Base-by-base conservation (phyloP, 2,113 vertebrate species). In the Oxygymnocypris stewartii region DNA sequence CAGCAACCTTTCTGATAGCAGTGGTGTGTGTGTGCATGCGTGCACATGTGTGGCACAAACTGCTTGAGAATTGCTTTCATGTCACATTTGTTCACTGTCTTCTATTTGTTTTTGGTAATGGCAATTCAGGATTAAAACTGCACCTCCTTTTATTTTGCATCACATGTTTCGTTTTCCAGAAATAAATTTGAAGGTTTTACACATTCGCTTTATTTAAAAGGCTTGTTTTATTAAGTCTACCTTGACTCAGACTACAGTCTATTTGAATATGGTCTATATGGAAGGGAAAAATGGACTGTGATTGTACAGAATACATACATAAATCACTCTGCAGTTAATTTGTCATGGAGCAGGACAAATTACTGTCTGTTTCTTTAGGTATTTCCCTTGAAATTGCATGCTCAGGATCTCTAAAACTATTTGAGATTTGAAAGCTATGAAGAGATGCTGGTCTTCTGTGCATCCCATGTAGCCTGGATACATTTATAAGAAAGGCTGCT, bases 51-150 rank as follows among this genome's bases (percentile, higher is more conserved):
- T 4, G n/a, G 28, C 35, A 31, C 6, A 59, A 57, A 42, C 54
- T 10, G 78, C 47, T 84, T 74, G 12, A 42, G 18, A 84, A 84
- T 74, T 74, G 20, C 65, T 74, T 59, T 59, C 23, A 40, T 11
- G 35, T 42, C 31, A n/a, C 35, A 73, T 74, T 84, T 71, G 67
- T 84, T 74, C 73, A 40, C n/a, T 44, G 35, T 81, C 18, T 71
- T 73, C 82, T 25, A 57, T 57, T 42, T 74, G 0, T 35, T 37
- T 74, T 35, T 42, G 28, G n/a, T 51, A 69, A 82, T 65, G 3
- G 37, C 8, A 63, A 65, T 81, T 44, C 28, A 25, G 51, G 16
- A 57, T 79, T 59, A 16, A 47, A 65, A 8, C 13, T 18, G 37
- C 59, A 6, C 10, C 13, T 44, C 1, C 37, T 42, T 25, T 81